Evolutionary conservation across 1,140 invertebrate genomes (phyloP).

Genomic region (Camponotus floridanus): DNA sequence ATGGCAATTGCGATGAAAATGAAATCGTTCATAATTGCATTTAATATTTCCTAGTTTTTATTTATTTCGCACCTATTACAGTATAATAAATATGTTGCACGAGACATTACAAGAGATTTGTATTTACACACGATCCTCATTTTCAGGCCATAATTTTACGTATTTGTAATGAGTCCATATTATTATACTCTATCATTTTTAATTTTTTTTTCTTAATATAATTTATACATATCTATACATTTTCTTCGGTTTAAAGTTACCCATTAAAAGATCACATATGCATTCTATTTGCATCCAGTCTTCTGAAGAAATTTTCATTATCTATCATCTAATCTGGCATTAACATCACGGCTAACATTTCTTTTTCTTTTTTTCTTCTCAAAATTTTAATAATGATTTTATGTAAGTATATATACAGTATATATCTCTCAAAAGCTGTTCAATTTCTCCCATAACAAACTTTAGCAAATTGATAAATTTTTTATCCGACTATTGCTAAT

Average conservation of each 20-base stretch:
- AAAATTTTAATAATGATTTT: constrained; percentile 71
- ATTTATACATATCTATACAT: constrained; percentile 79
- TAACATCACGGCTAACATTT: constrained; percentile 69
- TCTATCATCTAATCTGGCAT: constrained; percentile 69
- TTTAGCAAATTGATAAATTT: neutral
- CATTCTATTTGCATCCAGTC: constrained; percentile 74
- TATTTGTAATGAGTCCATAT: constrained; percentile 76
- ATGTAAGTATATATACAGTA: constrained; percentile 64
- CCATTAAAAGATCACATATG: constrained; percentile 76
- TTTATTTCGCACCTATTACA: constrained; percentile 82
- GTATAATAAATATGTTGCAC: constrained; percentile 83
- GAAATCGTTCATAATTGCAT: constrained; percentile 25
- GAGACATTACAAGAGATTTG: constrained; percentile 78
- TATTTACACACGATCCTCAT: constrained; percentile 81
- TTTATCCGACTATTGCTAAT: neutral
- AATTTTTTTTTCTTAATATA: constrained; percentile 67
- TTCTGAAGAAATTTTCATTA: constrained; percentile 75
- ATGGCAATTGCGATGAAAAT: neutral
- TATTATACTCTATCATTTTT: constrained; percentile 64
- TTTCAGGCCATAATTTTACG: constrained; percentile 83
- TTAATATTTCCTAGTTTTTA: constrained; percentile 76
- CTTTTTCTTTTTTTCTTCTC: constrained; percentile 35
- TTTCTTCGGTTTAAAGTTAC: constrained; percentile 61
- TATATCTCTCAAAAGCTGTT: constrained; percentile 32
- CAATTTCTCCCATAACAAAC: constrained; percentile 5